A percentile compares a stretch with the other conserved stretches of the same genome.
phyloP scores from a whole-genome alignment of 1,140 invertebrate species.

The Oncopodura yosiiana region DNA sequence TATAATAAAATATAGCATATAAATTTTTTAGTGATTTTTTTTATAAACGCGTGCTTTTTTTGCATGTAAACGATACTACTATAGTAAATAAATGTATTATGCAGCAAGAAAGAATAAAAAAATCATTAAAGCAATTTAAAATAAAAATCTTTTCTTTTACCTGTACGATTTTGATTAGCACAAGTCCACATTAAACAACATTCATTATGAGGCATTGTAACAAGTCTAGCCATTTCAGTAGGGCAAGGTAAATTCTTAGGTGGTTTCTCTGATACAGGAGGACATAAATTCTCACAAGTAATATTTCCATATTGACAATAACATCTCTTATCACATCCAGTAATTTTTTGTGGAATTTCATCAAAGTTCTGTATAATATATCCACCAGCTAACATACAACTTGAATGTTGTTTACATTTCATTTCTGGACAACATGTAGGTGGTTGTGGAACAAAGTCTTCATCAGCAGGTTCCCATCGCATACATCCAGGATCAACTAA shows the following conservation, averaged over 20 bases:
- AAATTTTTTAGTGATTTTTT: slow-evolving; percentile 1
- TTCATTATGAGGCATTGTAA: slow-evolving; percentile 57
- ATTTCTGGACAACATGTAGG: slow-evolving; percentile 71
- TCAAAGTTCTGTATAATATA: slow-evolving; percentile 48
- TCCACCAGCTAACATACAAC: slow-evolving; percentile 12
- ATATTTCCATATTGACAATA: slow-evolving; percentile 76
- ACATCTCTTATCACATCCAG: slow-evolving; percentile 72
- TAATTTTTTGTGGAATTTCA: slow-evolving; percentile 55
- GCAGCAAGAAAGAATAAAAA: no score
- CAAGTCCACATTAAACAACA: slow-evolving; percentile 54
- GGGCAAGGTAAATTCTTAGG: slow-evolving; percentile 62
- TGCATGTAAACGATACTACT: no score
- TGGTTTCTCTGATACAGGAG: slow-evolving; percentile 58
- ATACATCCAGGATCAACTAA: slow-evolving; percentile 70
- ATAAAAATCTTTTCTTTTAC: no score
- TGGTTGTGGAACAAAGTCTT: slow-evolving; percentile 56
- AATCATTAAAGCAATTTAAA: no score
- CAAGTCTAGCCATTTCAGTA: slow-evolving; percentile 50
- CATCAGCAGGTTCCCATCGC: slow-evolving; percentile 68
- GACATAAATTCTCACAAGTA: slow-evolving; percentile 68
- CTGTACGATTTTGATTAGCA: neutral
- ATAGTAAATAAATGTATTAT: no score
- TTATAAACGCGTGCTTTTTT: no score
- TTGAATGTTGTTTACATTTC: slow-evolving; percentile 38
- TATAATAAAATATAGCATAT: neutral